Base-by-base conservation (phyloP, 2,888 invertebrate genomes). In the Gari tellinella region DNA sequence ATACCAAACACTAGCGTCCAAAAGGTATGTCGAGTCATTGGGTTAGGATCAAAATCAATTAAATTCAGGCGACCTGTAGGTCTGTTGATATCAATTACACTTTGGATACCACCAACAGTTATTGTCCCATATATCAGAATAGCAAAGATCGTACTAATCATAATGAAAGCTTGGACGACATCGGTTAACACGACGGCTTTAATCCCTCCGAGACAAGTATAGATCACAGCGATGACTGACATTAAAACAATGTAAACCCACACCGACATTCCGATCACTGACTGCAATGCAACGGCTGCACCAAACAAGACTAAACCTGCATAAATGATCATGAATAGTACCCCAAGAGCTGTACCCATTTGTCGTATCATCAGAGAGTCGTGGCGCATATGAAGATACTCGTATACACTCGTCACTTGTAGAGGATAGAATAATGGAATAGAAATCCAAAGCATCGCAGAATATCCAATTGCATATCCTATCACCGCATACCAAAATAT, bases 101-200 rank as follows among this genome's bases (percentile, higher is more conserved):
- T 60, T n/a, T 41, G 19, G 2, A 73, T 49, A 0, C 73, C 73
- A 17, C 73, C 73, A 4, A 68, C 58, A 10, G 26, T n/a, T 12
- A 73, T 61, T 15, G 60, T 64, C 2, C 73, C 73, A 21, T 68
- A 61, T 26, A 73, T 64, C 14, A 73, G 26, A 17, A 73, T 55
- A 5, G 68, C 73, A 61, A 73, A 51, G 31, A 73, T 68, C 8
- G 57, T 23, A 2, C 38, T 23, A 14, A 68, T 41, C 73, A 73
- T 68, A 15, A 73, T 60, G 37, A 73, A 21, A 8, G 68, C 63
- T 23, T 73, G 73, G n/a, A 73, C 46, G 23, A 73, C 73, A 40
- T 73, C 73, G 5, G 73, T 64, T 2, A 43, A 58, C 3, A 73
- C 61, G 8, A 73, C 73, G 21, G 73, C 73, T 60, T 73, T 73